These are phyloP conservation scores for Oligia fasciuncula DNA, from an alignment of 2,888 invertebrate species.

Conservation along the genomic window DNA sequence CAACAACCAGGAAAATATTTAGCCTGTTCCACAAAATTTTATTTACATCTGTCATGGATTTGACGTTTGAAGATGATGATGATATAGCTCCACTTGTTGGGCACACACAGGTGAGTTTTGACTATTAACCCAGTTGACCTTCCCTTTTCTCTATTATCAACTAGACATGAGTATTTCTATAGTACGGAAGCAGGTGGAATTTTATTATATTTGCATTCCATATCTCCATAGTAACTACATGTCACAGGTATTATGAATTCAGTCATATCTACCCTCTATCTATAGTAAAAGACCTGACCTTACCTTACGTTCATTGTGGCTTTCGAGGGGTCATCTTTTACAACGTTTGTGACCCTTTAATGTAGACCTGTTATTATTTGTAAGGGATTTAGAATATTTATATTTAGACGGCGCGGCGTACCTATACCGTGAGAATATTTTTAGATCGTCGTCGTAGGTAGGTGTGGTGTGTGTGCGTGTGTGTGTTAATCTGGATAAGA, in stretches of 20 bases:
- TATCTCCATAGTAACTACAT: neutral
- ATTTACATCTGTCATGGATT: neutral
- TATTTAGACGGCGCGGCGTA: constrained; percentile 3
- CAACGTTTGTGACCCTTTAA: constrained; percentile 35
- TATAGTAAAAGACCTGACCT: constrained; percentile 48
- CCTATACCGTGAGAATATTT: constrained; percentile 44
- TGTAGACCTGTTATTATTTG: constrained; percentile 27
- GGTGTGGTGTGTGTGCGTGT: neutral
- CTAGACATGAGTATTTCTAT: constrained; percentile 28
- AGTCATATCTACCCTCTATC: constrained; percentile 17
- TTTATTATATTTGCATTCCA: constrained; percentile 19
- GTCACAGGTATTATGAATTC: constrained; percentile 1
- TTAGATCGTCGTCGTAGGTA: neutral
- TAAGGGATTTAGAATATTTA: constrained; percentile 24
- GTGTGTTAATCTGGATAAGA: neutral
- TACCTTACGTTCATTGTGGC: constrained; percentile 46
- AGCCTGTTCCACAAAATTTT: neutral
- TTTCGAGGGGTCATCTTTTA: constrained; percentile 33
- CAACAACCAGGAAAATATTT: neutral
- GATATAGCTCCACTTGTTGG: neutral
- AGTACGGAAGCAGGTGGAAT: constrained; percentile 27
- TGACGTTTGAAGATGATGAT: neutral
- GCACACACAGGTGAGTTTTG: constrained; percentile 27
- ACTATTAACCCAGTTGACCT: constrained; percentile 8
- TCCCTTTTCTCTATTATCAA: neutral